Percentiles rank a stretch among this genome's conserved stretches.
phyloP scores from a whole-genome alignment of 1,140 invertebrate species.

The Eumeta japonica region DNA sequence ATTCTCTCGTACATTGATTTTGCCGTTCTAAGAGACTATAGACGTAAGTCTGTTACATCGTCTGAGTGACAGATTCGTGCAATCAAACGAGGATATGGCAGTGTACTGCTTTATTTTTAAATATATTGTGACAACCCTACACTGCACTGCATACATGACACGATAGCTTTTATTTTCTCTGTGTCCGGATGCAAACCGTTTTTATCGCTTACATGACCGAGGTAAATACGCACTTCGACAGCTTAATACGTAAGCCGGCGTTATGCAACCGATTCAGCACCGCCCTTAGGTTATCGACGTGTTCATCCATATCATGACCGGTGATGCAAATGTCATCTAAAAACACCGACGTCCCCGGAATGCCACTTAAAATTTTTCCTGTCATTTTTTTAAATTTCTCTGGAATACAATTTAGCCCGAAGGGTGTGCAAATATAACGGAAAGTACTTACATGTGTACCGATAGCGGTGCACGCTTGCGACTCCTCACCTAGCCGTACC shows the following conservation, averaged over 20 bases:
- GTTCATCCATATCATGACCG: conserved; percentile 29
- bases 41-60: too few relatives aligned
- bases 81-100: too few relatives aligned
- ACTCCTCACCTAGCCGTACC: not conserved
- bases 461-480: not conserved
- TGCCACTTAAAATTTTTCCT: not conserved
- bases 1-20: too few relatives aligned
- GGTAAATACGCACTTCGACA: conserved; percentile 2
- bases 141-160: too few relatives aligned
- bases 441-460: conserved; percentile 2
- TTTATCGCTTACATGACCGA: conserved; percentile 4
- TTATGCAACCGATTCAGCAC: not conserved
- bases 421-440: too few relatives aligned
- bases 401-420: conserved; percentile 1
- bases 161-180: conserved; percentile 2
- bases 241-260: too few relatives aligned
- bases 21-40: too few relatives aligned
- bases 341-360: too few relatives aligned
- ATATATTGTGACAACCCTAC: too few relatives aligned
- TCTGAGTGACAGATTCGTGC: too few relatives aligned
- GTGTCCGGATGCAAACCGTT: not conserved
- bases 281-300: too few relatives aligned
- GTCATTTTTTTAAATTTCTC: conserved; percentile 5
- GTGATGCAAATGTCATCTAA: not conserved
- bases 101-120: too few relatives aligned